Conservation (phyloP, 2,888 invertebrate genomes). For the Abscondita cerata region DNA sequence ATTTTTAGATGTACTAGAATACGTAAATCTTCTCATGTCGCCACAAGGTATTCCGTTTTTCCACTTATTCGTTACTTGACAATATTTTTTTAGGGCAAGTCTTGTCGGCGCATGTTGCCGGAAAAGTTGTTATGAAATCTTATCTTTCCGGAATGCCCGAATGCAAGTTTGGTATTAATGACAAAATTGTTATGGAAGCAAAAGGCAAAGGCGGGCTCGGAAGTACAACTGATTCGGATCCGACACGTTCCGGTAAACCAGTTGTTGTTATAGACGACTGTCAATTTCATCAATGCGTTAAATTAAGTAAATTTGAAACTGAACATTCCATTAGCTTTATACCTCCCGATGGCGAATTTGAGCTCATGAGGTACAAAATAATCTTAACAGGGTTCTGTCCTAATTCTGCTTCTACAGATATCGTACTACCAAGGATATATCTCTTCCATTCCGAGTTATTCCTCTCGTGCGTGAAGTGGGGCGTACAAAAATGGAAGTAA, state of each 20-base stretch:
- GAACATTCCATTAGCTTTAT: slow-evolving; percentile 99
- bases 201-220: slow-evolving; percentile 80
- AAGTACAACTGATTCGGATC: slow-evolving; percentile 71
- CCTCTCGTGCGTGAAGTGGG: slow-evolving; percentile 98
- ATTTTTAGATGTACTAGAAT: slow-evolving; percentile 98
- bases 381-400: too few relatives aligned
- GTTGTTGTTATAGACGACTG: slow-evolving; percentile 99
- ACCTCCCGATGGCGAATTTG: slow-evolving; percentile 99
- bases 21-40: slow-evolving; percentile 98
- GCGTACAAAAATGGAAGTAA: slow-evolving; percentile 99
- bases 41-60: slow-evolving; percentile 83
- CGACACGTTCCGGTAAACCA: slow-evolving; percentile 92
- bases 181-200: slow-evolving; percentile 98
- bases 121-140: slow-evolving; percentile 99
- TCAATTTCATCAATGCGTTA: slow-evolving; percentile 99
- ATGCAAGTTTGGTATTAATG: slow-evolving; percentile 99
- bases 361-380: slow-evolving; percentile 78
- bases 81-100: slow-evolving; percentile 78
- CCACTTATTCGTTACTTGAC: too few relatives aligned
- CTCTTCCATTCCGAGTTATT: slow-evolving; percentile 98
- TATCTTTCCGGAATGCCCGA: slow-evolving; percentile 99
- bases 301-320: slow-evolving; percentile 99
- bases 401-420: slow-evolving; percentile 80
- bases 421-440: slow-evolving; percentile 99
- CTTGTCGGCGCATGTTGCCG: slow-evolving; percentile 97